Base-by-base conservation (phyloP, 2,113 vertebrate species). In the Etheostoma spectabile region DNA sequence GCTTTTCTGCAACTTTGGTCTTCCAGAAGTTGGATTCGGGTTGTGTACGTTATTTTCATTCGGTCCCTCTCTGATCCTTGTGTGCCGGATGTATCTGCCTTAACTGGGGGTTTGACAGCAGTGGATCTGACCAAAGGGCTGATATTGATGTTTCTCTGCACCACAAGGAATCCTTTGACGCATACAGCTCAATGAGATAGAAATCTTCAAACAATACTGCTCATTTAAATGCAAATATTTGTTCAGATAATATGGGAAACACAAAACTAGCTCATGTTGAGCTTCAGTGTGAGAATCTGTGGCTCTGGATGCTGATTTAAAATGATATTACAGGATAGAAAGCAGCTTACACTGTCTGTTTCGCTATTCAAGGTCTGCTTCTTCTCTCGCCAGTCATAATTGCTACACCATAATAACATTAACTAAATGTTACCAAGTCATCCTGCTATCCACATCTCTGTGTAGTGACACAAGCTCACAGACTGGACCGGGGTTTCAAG, bases 81-180 rank as follows among this genome's bases (percentile, higher is more conserved):
- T 49, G 60, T 51, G 60, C 19, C n/a, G 16, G 33, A 80, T 66
- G 51, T 18, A 24, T 80, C 66, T 70, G 18, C 53, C 35, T 70
- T 27, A 22, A 62, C 14, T 56, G 74, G 27, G 3, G 65, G 62
- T 49, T 73, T 42, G 64, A 81, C 79, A 71, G 74, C 67, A 59
- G 69, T 24, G 53, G 66, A 63, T 75, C 33, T 52, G 79, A 57
- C 38, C 6, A 1, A 60, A 77, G 78, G 15, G 57, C 48, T 63
- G 67, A 67, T 82, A 87, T 27, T 82, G 79, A 89, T 80, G 72
- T 38, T 49, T 74, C 72, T 80, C 85, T 84, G 84, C 75, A 81
- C 60, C 70, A 79, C 61, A 62, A 69, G 49, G 62, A 82, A 30
- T 38, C 69, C 53, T 78, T 65, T 63, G 60, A 71, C 15, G 64